Base-by-base conservation (phyloP, 1,140 invertebrate species). In the Brachionus rotundiformis region DNA sequence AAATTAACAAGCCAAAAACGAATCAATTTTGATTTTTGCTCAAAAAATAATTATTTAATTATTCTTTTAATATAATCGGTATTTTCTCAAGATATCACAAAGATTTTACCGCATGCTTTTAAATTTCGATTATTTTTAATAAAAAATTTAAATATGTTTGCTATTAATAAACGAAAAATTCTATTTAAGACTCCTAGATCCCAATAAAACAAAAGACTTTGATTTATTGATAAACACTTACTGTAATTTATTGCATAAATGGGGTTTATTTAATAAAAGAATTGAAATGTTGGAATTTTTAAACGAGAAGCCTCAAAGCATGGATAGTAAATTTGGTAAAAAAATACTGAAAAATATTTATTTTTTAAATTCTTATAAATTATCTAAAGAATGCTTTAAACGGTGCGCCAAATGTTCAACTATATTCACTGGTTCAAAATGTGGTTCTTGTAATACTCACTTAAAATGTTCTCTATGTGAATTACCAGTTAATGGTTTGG, bases 401-500 rank as follows among this genome's bases (percentile, higher is more conserved):
- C 68, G 68, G 13, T 73, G 68, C n/a, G 13, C 5, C 4, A 73
- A 73, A 73, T 73, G 68, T 41, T 23, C 36, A 44, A 73, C 36
- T 25, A 10, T 1, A 47, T 27, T 44, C 10, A 29, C n/a, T 25
- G 68, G 68, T 25, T 44, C 68, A 29, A 73, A 47, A 44, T 73
- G 68, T 27, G 10, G 39, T 23, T 23, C 13, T 10, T 73, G 68
- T 44, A 73, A 73, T 13, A 44, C 68, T 10, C 25, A 27, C 19
- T 19, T 73, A 13, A 73, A 73, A 81, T 81, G 77, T 65, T 61
- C 47, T 54, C 25, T 61, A 41, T 81, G 77, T 29, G 59, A 65
- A 65, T 10, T 81, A 16, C 77, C 77, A 8, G 77, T 81, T 4
- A 63, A 81, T 25, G 77, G 77, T 61, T 81, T 81, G 33, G 8